Conservation (phyloP, 35 echinoderm and acorn worm species). For the Nesometra sesokonis region DNA sequence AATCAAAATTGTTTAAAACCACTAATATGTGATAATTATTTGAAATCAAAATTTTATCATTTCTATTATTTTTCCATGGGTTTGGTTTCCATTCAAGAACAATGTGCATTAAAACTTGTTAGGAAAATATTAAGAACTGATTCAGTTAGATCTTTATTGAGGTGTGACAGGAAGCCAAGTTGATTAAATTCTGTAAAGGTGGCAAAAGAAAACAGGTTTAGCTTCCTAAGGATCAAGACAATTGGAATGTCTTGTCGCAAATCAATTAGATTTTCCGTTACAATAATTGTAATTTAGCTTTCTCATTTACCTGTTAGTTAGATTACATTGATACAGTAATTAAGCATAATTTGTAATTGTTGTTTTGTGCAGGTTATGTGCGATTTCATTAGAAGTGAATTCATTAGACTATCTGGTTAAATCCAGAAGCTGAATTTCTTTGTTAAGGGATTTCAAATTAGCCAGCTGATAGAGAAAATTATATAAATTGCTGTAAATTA, state of each 20-base stretch:
- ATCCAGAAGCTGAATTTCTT: too few relatives aligned
- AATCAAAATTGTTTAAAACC: background rate
- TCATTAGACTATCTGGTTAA: background rate
- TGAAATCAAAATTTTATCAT: background rate
- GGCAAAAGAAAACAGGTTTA: background rate
- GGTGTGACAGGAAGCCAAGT: background rate
- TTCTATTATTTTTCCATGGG: background rate
- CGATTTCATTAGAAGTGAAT: background rate
- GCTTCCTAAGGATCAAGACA: background rate
- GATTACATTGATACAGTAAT: background rate
- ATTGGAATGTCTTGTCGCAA: background rate
- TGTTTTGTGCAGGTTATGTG: background rate
- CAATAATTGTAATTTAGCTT: background rate
- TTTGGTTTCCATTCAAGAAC: background rate
- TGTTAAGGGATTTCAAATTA: too few relatives aligned
- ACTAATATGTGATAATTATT: background rate
- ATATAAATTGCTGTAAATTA: too few relatives aligned
- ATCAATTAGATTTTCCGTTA: background rate
- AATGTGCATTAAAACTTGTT: background rate
- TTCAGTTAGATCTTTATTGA: background rate
- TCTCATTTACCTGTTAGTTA: background rate
- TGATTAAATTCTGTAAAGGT: background rate
- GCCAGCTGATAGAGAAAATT: too few relatives aligned
- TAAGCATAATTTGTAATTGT: background rate
- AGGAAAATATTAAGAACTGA: background rate